Evolutionary conservation across 2,888 invertebrate species (phyloP), one percentile per base, ranked within the genome.

Genomic region (Acronicta aceris): DNA sequence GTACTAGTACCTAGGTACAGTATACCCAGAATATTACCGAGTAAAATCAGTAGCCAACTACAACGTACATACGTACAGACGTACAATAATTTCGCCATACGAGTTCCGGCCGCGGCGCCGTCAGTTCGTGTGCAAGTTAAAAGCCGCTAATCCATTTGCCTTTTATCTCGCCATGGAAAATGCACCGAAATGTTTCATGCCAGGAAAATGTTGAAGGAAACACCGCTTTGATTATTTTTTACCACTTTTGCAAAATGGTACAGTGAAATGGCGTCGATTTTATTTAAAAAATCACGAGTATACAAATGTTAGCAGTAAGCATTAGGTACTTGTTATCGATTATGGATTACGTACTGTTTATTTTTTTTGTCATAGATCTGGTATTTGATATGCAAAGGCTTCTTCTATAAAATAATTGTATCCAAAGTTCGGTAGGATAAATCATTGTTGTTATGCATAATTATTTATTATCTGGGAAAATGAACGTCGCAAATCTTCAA

Each of bases 131-230:
- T 78, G 76, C 69, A 75, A 74, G 85, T 84, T 86, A 83, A 89
- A 89, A 88, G 83, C 90, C 90, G 78, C 90, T 89, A 90, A 90
- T 89, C 90, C 90, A 89, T 90, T 89, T 90, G 87, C 89, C 81
- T 84, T 85, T 84, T 82, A 85, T 81, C 80, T 79, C 78, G 70
- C 75, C 79, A 82, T 78, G 81, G 84, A 76, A 84, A 83, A 83
- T 81, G 83, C 80, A 81, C 77, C 75, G 70, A 82, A 84, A 87
- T 80, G 70, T 81, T 81, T 68, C 74, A 80, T 73, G 67, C 74
- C 68, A 71, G 73, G 67, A 76, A 83, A 81, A 83, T 79, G 65
- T 77, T 71, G 74, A 70, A 81, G 58, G 78, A 83, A 82, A 73
- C 74, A 75, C 65, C 57, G 65, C 56, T 55, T 62, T 65, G 66